These are phyloP conservation scores for Microcebus griseorufus DNA, from an alignment of 2,113 vertebrate species.

Conservation along the genomic window DNA sequence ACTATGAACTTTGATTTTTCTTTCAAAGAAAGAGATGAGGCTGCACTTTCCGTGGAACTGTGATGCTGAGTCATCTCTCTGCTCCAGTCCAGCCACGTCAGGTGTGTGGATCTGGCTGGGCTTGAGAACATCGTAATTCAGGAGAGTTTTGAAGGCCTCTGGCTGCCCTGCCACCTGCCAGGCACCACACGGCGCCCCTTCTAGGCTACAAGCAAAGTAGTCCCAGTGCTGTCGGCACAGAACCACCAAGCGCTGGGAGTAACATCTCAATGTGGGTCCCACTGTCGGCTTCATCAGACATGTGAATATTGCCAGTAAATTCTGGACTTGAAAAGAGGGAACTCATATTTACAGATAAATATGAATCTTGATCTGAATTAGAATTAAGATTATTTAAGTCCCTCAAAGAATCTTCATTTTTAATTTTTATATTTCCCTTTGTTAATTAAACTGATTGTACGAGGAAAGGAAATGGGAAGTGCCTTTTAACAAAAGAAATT, in stretches of 20 bases:
- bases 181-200: not conserved
- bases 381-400: not conserved
- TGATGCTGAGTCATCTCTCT: rapidly evolving
- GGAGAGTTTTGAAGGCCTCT: not conserved
- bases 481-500: not conserved
- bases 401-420: not conserved
- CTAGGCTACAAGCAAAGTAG: not conserved
- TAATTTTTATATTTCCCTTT: not conserved
- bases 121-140: rapidly evolving
- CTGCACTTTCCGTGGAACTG: rapidly evolving
- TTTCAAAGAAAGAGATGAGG: not conserved
- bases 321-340: not conserved
- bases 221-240: rapidly evolving
- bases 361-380: not conserved
- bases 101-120: not conserved
- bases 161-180: not conserved
- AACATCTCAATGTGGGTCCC: rapidly evolving
- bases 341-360: too few relatives aligned
- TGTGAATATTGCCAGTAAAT: not conserved
- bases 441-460: not conserved
- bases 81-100: rapidly evolving
- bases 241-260: rapidly evolving
- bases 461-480: not conserved
- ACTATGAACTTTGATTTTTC: constrained; percentile 16
- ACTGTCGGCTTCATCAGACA: rapidly evolving